phyloP scores from a whole-genome alignment of 1,140 invertebrate genomes.

The Chelonus insularis region DNA sequence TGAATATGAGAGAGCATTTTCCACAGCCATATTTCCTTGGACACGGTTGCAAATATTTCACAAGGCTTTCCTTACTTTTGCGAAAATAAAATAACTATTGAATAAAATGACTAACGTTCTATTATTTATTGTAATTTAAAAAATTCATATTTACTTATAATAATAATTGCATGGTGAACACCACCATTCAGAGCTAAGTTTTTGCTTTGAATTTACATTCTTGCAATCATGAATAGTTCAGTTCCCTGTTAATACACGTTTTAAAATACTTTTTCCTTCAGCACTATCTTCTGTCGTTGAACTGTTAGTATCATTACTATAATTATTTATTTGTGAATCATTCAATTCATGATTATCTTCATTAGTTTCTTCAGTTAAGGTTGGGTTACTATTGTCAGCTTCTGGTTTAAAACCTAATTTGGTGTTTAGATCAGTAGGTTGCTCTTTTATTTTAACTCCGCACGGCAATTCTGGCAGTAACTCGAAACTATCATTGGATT shows the following conservation, averaged over 20 bases:
- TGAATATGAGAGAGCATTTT: too few species aligned
- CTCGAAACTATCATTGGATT: constrained; percentile 28
- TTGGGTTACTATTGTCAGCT: constrained; percentile 3
- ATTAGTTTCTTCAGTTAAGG: background rate
- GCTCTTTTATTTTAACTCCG: constrained; percentile 49
- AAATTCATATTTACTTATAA: constrained; percentile 38
- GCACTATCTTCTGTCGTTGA: constrained; percentile 15
- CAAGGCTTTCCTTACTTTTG: too few species aligned
- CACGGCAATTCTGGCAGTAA: constrained; percentile 43
- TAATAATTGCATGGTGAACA: constrained; percentile 49
- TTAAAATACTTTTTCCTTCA: constrained; percentile 43
- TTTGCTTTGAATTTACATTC: constrained; percentile 32
- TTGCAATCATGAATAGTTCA: constrained; percentile 44
- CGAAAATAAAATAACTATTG: too few species aligned
- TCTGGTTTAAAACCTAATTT: background rate
- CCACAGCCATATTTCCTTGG: too few species aligned
- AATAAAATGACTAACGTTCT: too few species aligned
- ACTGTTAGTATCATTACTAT: constrained; percentile 11
- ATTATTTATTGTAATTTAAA: too few species aligned
- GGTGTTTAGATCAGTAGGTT: constrained; percentile 23
- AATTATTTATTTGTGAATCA: too few species aligned
- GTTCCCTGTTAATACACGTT: constrained; percentile 46
- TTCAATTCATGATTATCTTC: constrained; percentile 18
- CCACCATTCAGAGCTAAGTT: constrained; percentile 45
- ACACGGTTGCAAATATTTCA: too few species aligned